These are phyloP conservation scores for Amiota communis DNA, from an alignment of 2,888 invertebrate species.

Conservation along the genomic window DNA sequence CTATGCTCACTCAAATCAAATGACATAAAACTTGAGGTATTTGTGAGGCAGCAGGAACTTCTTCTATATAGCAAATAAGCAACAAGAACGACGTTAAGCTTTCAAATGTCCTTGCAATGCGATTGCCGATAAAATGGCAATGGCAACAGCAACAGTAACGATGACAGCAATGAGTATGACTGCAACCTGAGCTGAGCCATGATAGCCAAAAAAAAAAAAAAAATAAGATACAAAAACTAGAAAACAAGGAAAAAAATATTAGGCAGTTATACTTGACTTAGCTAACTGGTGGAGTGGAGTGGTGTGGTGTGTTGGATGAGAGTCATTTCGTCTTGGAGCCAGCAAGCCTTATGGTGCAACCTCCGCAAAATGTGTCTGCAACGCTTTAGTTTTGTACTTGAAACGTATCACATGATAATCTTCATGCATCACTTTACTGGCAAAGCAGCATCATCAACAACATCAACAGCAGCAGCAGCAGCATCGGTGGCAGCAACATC, in stretches of 20 bases:
- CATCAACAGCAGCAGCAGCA: conserved; percentile 30
- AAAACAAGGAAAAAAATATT: conserved; percentile 55
- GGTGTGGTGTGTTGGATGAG: conserved; percentile 10
- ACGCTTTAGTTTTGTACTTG: conserved; percentile 40
- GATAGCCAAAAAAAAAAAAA: conserved; percentile 18
- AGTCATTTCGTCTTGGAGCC: background rate
- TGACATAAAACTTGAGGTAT: conserved; percentile 28
- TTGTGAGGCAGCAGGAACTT: conserved; percentile 8
- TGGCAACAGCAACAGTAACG: background rate
- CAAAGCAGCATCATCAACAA: conserved; percentile 46
- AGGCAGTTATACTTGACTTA: conserved; percentile 15
- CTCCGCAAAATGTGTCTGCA: conserved; percentile 30
- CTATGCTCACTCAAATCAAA: conserved; percentile 15
- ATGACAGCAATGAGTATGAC: conserved; percentile 15
- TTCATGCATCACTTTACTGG: conserved; percentile 64
- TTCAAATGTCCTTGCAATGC: conserved; percentile 23
- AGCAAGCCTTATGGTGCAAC: background rate
- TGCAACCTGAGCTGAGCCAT: conserved; percentile 22
- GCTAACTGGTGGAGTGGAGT: background rate
- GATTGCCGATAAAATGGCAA: conserved; percentile 22
- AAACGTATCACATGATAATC: conserved; percentile 67
- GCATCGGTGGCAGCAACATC: conserved; percentile 28
- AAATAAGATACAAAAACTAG: too few species aligned
- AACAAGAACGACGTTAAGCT: too few species aligned
- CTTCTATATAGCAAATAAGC: background rate